Percentiles rank a stretch among this genome's conserved stretches.
These are phyloP conservation scores for Vidua chalybeata DNA, from an alignment of 2,113 vertebrate genomes.

Conservation along the genomic window DNA sequence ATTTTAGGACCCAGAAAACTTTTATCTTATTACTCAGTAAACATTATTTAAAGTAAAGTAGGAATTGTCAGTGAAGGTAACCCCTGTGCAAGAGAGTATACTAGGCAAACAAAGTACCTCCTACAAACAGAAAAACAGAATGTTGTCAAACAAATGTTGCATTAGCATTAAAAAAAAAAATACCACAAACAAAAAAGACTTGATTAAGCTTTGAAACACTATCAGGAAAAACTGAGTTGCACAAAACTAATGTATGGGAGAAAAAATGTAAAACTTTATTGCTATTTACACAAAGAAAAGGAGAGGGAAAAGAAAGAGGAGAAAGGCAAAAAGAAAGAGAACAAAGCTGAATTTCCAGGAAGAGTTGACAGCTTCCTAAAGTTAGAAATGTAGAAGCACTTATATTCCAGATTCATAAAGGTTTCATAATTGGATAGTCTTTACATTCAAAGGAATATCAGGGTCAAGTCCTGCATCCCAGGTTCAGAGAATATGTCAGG, in stretches of 20 bases:
- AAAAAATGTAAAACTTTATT: background rate
- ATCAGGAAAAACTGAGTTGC: background rate
- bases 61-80: background rate
- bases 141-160: fast-evolving
- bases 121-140: background rate
- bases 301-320: fast-evolving
- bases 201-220: background rate
- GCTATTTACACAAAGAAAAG: background rate
- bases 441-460: background rate
- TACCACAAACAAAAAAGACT: background rate
- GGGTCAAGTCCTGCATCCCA: background rate
- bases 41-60: background rate
- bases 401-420: background rate
- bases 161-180: background rate
- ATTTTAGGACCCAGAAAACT: background rate
- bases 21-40: background rate
- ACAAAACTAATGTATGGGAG: background rate
- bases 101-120: background rate
- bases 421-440: background rate
- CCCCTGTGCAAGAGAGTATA: background rate
- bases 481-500: background rate
- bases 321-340: background rate
- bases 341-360: background rate
- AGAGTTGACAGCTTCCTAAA: background rate
- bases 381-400: background rate